Evolutionary conservation across 2,888 invertebrate genomes (phyloP).

Genomic region (Incurvaria masculella): DNA sequence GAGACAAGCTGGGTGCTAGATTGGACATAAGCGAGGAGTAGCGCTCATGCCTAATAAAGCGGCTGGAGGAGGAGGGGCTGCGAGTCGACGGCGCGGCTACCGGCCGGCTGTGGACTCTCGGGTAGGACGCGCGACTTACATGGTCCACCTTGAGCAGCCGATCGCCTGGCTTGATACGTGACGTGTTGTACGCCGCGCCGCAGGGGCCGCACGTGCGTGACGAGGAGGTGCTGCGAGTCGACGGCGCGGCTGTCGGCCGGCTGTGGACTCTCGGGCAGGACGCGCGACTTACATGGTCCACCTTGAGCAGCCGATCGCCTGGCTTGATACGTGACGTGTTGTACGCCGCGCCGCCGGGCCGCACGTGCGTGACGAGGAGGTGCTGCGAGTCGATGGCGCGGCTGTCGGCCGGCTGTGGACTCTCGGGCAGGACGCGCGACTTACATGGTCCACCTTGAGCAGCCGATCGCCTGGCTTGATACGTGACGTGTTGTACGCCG

Average conservation of each 20-base stretch:
- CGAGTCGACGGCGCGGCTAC: conserved; percentile 52
- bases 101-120: too few relatives aligned
- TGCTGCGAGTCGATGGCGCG: conserved; percentile 62
- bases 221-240: conserved; percentile 72
- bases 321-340: conserved; percentile 87
- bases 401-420: too few relatives aligned
- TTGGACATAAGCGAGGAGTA: too few relatives aligned
- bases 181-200: conserved; percentile 88
- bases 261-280: conserved; percentile 56
- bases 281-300: conserved; percentile 74
- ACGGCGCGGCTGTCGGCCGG: conserved; percentile 59
- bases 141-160: conserved; percentile 84
- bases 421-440: too few relatives aligned
- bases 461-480: conserved; percentile 89
- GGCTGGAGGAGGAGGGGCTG: conserved; percentile 82
- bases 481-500: conserved; percentile 86
- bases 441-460: conserved; percentile 78
- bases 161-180: conserved; percentile 88
- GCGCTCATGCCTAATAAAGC: too few relatives aligned
- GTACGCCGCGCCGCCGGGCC: conserved; percentile 87
- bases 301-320: conserved; percentile 85
- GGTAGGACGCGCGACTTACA: too few relatives aligned
- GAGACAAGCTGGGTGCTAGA: too few relatives aligned
- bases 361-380: conserved; percentile 83
- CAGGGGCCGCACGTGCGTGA: conserved; percentile 87